Evolutionary conservation across 1,140 invertebrate species (phyloP).

Genomic region (Drosophila nigrodunni): DNA sequence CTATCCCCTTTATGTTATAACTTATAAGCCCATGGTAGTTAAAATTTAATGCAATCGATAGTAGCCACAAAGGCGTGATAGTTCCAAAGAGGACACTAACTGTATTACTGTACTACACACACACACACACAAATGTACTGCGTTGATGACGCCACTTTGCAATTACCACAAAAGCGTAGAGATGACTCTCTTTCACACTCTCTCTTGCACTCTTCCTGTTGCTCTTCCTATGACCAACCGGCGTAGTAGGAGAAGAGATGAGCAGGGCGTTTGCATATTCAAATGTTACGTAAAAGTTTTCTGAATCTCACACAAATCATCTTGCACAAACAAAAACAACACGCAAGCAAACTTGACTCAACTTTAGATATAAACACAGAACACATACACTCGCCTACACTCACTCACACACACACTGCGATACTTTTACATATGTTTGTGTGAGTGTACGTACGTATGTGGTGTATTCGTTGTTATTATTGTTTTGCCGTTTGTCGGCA

Average conservation of each 20-base stretch:
- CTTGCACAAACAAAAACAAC: constrained; percentile 66
- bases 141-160: constrained; percentile 36
- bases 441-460: background rate
- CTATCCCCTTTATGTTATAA: background rate
- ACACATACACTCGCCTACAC: constrained; percentile 20
- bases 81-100: too few relatives aligned
- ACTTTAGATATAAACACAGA: constrained; percentile 59
- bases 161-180: constrained; percentile 24
- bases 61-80: too few relatives aligned
- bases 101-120: background rate
- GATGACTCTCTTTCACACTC: constrained; percentile 27
- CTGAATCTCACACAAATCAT: constrained; percentile 60
- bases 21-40: background rate
- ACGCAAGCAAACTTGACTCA: constrained; percentile 67
- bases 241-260: constrained; percentile 13
- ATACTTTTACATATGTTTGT: too few relatives aligned
- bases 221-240: constrained; percentile 20
- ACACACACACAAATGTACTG: background rate
- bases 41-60: background rate
- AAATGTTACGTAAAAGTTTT: constrained; percentile 71
- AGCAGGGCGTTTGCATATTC: constrained; percentile 13
- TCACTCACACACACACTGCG: constrained; percentile 3
- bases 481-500: constrained; percentile 16
- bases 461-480: constrained; percentile 8
- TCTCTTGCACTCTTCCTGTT: constrained; percentile 30